Percentiles rank a stretch among this genome's conserved stretches.
phyloP scores from a whole-genome alignment of 2,888 invertebrate species.

The Acronicta psi region DNA sequence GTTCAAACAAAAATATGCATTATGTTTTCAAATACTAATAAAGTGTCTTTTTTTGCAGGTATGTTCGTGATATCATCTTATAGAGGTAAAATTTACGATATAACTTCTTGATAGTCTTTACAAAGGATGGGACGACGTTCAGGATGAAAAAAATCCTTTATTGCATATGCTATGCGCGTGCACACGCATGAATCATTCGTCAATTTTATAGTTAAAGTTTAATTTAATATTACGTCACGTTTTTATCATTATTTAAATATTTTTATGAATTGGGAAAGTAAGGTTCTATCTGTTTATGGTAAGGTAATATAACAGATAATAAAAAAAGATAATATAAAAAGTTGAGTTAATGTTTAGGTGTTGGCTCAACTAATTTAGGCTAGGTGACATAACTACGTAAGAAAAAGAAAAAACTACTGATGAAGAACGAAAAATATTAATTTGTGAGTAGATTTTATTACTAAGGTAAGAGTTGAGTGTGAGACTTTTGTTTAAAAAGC shows the following conservation, averaged over 20 bases:
- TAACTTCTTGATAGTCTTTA: constrained; percentile 47
- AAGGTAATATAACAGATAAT: no score
- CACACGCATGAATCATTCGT: constrained; percentile 32
- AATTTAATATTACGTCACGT: constrained; percentile 36
- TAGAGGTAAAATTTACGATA: constrained; percentile 57
- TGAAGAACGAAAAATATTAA: no score
- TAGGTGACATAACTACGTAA: no score
- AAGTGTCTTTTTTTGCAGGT: constrained; percentile 64
- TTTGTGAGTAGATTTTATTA: no score
- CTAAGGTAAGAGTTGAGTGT: no score
- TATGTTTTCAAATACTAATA: constrained; percentile 40
- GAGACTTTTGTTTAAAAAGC: no score
- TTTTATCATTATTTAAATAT: constrained; percentile 12
- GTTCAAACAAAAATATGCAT: constrained; percentile 20
- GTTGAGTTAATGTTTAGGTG: no score
- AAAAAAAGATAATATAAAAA: no score
- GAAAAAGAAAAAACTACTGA: no score
- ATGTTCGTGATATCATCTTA: constrained; percentile 59
- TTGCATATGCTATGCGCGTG: constrained; percentile 47
- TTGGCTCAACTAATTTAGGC: no score
- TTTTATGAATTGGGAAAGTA: constrained; percentile 5
- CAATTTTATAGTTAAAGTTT: constrained; percentile 32
- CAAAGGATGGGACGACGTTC: constrained; percentile 24
- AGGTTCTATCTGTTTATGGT: no score
- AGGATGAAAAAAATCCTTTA: constrained; percentile 32